Evolutionary conservation across 2,888 invertebrate species (phyloP).

Genomic region (Poecilus cupreus): DNA sequence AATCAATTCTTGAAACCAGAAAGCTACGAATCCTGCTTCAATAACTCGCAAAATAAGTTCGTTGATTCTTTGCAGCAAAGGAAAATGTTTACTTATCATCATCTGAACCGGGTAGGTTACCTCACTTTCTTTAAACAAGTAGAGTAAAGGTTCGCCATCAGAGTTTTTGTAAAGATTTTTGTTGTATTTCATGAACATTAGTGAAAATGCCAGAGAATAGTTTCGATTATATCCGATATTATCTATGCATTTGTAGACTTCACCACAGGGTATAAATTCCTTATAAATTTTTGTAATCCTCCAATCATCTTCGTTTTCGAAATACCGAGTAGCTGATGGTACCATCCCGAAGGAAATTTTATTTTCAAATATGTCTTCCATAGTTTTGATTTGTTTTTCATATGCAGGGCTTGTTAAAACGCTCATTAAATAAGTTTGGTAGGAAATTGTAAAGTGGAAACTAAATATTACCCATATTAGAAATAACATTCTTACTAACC

Average conservation of each 20-base stretch:
- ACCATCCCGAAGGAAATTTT: slow-evolving; percentile 65
- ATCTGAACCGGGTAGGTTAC: slow-evolving; percentile 68
- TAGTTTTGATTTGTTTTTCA: slow-evolving; percentile 64
- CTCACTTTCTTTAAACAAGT: slow-evolving; percentile 65
- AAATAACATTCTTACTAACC: slow-evolving; percentile 63
- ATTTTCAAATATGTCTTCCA: slow-evolving; percentile 64
- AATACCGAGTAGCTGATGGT: slow-evolving; percentile 63
- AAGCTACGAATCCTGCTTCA: slow-evolving; percentile 65
- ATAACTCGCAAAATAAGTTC: slow-evolving; percentile 65
- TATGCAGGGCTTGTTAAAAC: slow-evolving; percentile 65
- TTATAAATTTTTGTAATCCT: slow-evolving; percentile 52
- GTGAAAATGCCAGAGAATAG: slow-evolving; percentile 42
- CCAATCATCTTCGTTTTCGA: slow-evolving; percentile 59
- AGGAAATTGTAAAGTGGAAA: slow-evolving; percentile 64
- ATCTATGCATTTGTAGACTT: slow-evolving; percentile 5
- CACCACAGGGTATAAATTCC: slow-evolving; percentile 14
- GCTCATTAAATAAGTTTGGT: slow-evolving; percentile 66
- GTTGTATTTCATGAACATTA: neutral
- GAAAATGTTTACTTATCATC: slow-evolving; percentile 68
- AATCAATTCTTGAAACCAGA: slow-evolving; percentile 64
- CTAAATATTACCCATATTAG: slow-evolving; percentile 64
- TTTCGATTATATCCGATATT: slow-evolving; percentile 61
- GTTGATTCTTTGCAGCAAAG: slow-evolving; percentile 65
- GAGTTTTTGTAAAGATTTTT: slow-evolving; percentile 51
- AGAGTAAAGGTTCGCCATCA: slow-evolving; percentile 63